Base-by-base conservation (phyloP, 2,888 invertebrate genomes). In the Aporophyla nigra region DNA sequence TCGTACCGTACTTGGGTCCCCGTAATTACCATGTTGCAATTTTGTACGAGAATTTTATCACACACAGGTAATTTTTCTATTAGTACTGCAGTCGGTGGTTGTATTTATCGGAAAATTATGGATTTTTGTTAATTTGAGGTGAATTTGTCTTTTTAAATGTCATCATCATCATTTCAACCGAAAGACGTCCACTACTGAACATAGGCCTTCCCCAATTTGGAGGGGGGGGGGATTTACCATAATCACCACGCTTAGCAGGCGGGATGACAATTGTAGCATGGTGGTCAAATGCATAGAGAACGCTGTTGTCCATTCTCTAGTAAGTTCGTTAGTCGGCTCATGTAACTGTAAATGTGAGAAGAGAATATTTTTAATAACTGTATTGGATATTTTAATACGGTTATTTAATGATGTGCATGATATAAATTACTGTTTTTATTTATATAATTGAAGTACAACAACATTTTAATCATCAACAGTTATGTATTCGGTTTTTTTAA, bases 21-120 rank as follows among this genome's bases (percentile, higher is more conserved):
- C 58, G 73, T 82, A 61, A 74, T 72, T 74, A 87, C 71, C 65
- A 59, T 33, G 33, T 71, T 46, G 54, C n/a, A 69, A 59, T 61
- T 61, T 66, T 40, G 14, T 27, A 27, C 10, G 40, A 21, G 53
- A 33, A 46, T 77, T 66, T 49, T 12, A 65, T 16, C 16, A 43
- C 9, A n/a, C 2, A 58, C 6, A 53, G 1, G 16, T 61, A 7
- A 54, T 66, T 49, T 58, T 21, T 16, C 6, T 49, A 49, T 59
- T 24, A 19, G 1, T 58, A 19, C 33, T 16, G n/a, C 14, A 12
- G 24, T 49, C 43, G 10, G 2, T 10, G 61, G 14, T 71, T n/a
- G n/a, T n/a, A 19, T 53, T 27, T 43, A 40, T 46, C 49, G 56
- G 16, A 51, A 62, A 9, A n/a, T 54, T 0, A 27, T 12, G 16